Evolutionary conservation across 2,888 invertebrate genomes (phyloP).

Genomic region (Punctoribates punctum): DNA sequence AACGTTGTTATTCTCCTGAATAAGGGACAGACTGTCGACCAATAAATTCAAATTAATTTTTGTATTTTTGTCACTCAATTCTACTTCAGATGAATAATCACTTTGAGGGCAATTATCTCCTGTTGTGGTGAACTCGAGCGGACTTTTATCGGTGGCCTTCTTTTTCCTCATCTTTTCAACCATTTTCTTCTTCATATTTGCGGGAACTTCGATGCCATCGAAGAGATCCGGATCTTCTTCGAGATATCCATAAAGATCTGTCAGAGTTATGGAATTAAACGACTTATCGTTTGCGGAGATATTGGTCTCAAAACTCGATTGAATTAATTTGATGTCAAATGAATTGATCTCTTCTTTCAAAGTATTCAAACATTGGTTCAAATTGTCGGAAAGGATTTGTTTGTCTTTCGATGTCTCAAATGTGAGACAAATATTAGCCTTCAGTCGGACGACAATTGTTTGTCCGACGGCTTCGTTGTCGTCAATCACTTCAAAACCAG

Average conservation of each 20-base stretch:
- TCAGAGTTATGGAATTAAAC: constrained; percentile 5
- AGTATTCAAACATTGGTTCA: not conserved
- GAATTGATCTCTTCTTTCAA: constrained; percentile 10
- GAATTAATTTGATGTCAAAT: not conserved
- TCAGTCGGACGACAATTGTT: constrained; percentile 4
- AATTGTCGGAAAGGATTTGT: not conserved
- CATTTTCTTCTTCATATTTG: constrained; percentile 43
- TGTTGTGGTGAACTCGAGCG: constrained; percentile 6
- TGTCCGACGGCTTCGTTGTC: constrained; percentile 22
- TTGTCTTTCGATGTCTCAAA: not conserved
- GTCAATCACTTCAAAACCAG: constrained; percentile 17
- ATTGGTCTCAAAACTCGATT: constrained; percentile 4
- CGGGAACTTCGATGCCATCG: constrained; percentile 38
- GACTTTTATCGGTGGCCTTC: constrained; percentile 4
- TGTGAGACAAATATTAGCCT: constrained; percentile 8
- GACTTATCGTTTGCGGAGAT: constrained; percentile 4
- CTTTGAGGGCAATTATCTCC: not conserved
- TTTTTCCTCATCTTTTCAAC: constrained; percentile 36
- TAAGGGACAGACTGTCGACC: not conserved
- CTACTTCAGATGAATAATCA: not conserved
- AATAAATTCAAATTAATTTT: not conserved
- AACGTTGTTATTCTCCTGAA: constrained; percentile 18
- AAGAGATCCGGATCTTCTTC: constrained; percentile 41
- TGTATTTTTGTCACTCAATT: constrained; percentile 27
- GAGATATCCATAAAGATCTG: constrained; percentile 36